A percentile compares a stretch with the other conserved stretches of the same genome.
These are phyloP conservation scores for Acrocera orbiculus DNA, from an alignment of 2,888 invertebrate species.

Conservation along the genomic window DNA sequence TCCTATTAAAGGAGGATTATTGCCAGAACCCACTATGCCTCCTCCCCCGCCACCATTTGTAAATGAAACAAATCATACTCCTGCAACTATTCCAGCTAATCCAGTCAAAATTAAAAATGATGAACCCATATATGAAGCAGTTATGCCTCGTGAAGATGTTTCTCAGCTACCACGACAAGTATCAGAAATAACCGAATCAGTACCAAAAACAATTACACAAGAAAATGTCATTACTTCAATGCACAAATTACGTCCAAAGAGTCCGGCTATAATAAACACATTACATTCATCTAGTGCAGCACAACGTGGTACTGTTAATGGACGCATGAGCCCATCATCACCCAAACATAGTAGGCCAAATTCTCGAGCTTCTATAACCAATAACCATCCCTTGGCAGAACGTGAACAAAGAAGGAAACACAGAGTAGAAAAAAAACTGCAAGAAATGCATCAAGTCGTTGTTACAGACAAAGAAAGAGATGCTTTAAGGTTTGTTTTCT, in stretches of 20 bases:
- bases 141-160: conserved; percentile 49
- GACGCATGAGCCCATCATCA: conserved; percentile 26
- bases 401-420: conserved; percentile 65
- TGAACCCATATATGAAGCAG: conserved; percentile 75
- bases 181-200: conserved; percentile 11
- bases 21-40: conserved; percentile 61
- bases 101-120: conserved; percentile 24
- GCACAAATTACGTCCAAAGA: conserved; percentile 22
- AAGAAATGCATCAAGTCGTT: conserved; percentile 50
- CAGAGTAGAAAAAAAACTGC: conserved; percentile 69
- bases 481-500: conserved; percentile 13
- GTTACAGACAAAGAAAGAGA: conserved; percentile 26
- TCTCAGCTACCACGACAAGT: conserved; percentile 27
- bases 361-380: conserved; percentile 33
- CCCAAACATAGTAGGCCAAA: conserved; percentile 35
- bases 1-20: conserved; percentile 33
- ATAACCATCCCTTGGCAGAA: conserved; percentile 36
- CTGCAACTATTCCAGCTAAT: conserved; percentile 16
- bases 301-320: conserved; percentile 15
- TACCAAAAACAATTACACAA: conserved; percentile 8
- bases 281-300: conserved; percentile 20
- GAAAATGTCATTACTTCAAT: conserved; percentile 10
- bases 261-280: conserved; percentile 24
- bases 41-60: conserved; percentile 46
- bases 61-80: conserved; percentile 17